These are phyloP conservation scores for Osedax frankpressi DNA, from an alignment of 2,888 invertebrate species.

Conservation along the genomic window DNA sequence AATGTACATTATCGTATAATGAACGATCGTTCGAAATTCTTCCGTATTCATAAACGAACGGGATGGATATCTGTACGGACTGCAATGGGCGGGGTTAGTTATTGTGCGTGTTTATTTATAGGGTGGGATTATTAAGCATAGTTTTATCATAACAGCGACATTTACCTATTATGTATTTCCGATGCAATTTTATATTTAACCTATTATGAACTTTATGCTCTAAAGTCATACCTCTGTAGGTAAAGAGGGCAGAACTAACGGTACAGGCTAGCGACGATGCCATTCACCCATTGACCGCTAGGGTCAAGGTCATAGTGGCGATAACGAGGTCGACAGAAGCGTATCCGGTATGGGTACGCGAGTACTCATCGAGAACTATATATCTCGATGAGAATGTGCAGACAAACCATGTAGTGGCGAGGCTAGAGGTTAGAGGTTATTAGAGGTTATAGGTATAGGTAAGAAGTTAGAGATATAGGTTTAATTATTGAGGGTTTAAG, in stretches of 20 bases:
- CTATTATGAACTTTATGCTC: too few species aligned
- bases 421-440: conserved; percentile 24
- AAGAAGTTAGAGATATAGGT: too few species aligned
- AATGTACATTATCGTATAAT: conserved; percentile 35
- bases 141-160: too few species aligned
- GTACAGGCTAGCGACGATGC: conserved; percentile 97
- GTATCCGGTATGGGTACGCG: conserved; percentile 29
- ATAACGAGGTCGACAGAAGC: conserved; percentile 56
- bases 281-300: conserved; percentile 80
- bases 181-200: too few species aligned
- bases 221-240: too few species aligned
- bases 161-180: too few species aligned
- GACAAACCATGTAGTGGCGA: conserved; percentile 25
- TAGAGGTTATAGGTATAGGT: too few species aligned
- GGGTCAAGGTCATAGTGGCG: conserved; percentile 94
- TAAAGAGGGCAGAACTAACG: conserved; percentile 53
- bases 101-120: too few species aligned
- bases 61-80: conserved; percentile 92
- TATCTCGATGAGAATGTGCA: conserved; percentile 26
- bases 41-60: conserved; percentile 87
- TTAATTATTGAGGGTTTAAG: too few species aligned
- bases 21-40: conserved; percentile 74
- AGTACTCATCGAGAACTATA: conserved; percentile 25
- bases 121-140: too few species aligned
- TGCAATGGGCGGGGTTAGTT: conserved; percentile 53